Evolutionary conservation across 2,888 invertebrate genomes (phyloP).

Genomic region (Thymelicus sylvestris): DNA sequence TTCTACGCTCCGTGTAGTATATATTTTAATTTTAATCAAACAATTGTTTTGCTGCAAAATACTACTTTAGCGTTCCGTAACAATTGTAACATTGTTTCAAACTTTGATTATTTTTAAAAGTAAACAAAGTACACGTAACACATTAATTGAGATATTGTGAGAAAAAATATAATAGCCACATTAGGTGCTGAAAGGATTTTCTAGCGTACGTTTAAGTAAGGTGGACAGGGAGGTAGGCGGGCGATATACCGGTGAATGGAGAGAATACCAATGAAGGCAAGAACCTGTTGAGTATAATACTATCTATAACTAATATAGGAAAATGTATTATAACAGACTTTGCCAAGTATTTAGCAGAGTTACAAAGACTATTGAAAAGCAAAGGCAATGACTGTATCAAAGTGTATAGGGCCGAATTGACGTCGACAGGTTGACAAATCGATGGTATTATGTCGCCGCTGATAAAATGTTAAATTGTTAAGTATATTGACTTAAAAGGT

Average conservation of each 20-base stretch:
- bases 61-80: neutral
- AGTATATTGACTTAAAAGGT: no score
- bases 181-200: constrained; percentile 8
- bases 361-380: no score
- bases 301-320: neutral
- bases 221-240: constrained; percentile 8
- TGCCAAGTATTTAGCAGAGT: no score
- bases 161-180: constrained; percentile 10
- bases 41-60: neutral
- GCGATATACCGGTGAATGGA: constrained; percentile 7
- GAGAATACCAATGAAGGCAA: neutral
- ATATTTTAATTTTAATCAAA: constrained; percentile 3
- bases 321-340: neutral
- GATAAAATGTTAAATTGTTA: no score
- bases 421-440: no score
- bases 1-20: neutral
- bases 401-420: no score
- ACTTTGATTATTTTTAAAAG: neutral
- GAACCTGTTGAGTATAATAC: constrained; percentile 11
- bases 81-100: constrained; percentile 3
- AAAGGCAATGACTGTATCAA: no score
- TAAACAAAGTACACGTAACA: neutral
- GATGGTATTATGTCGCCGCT: no score
- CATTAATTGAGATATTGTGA: constrained; percentile 12
- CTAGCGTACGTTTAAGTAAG: neutral